Evolutionary conservation across 2,888 invertebrate genomes (phyloP).

Genomic region (Rosalia funebris): DNA sequence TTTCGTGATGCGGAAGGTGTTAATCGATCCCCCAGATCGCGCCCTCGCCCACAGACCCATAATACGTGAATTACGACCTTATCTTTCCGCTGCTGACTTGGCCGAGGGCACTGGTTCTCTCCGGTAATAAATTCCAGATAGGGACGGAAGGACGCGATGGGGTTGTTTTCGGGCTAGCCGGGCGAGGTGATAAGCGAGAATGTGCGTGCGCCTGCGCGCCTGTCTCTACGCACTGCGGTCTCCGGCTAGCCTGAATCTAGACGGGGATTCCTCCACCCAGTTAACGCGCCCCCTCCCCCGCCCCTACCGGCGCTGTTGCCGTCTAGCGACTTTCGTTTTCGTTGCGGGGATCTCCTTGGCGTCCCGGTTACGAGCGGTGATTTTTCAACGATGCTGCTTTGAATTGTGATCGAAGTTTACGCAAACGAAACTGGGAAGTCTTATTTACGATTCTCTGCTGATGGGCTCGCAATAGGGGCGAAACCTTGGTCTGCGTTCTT

Average conservation of each 20-base stretch:
- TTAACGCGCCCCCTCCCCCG: conserved; percentile 20
- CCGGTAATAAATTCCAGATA: conserved; percentile 20
- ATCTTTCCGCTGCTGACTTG: conserved; percentile 13
- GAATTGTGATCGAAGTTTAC: too few species aligned
- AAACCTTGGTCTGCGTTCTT: too few species aligned
- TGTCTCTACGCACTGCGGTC: conserved; percentile 23
- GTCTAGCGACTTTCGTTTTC: too few species aligned
- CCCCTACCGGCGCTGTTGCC: too few species aligned
- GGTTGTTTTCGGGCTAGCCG: background rate
- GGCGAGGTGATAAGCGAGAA: conserved; percentile 17
- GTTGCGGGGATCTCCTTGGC: too few species aligned
- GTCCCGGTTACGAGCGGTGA: too few species aligned
- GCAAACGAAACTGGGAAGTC: too few species aligned
- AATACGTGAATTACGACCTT: conserved; percentile 16
- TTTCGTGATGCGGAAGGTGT: conserved; percentile 1
- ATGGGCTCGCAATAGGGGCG: too few species aligned
- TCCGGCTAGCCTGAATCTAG: conserved; percentile 27
- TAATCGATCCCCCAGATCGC: conserved; percentile 10
- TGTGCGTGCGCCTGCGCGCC: conserved; percentile 19
- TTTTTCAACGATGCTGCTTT: too few species aligned
- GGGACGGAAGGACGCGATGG: conserved; percentile 5
- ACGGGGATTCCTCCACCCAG: conserved; percentile 16
- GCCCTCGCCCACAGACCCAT: conserved; percentile 6
- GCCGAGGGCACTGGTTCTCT: background rate
- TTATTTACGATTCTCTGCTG: too few species aligned